Evolutionary conservation across 2,113 vertebrate genomes (phyloP).

Genomic region (Rhinolophus ferrumequinum): DNA sequence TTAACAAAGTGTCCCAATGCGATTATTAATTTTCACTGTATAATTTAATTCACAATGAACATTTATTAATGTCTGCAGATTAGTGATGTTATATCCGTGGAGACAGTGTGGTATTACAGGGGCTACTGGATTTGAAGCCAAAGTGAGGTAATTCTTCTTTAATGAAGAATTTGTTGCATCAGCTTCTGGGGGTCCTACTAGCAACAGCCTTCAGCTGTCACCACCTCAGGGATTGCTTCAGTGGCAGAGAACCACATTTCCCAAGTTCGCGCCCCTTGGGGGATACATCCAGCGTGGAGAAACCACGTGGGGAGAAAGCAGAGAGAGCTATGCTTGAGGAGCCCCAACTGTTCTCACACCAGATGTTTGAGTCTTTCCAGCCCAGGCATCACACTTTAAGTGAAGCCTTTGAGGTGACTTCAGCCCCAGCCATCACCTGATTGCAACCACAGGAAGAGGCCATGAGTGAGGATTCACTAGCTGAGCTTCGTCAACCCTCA

Average conservation of each 20-base stretch:
- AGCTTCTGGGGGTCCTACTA: neutral
- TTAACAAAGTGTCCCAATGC: neutral
- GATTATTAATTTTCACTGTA: neutral
- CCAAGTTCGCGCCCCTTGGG: neutral
- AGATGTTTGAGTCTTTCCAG: neutral
- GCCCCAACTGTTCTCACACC: neutral
- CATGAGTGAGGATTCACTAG: neutral
- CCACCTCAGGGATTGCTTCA: neutral
- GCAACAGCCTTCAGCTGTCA: neutral
- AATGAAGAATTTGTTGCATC: neutral
- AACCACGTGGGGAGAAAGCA: neutral
- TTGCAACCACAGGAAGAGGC: neutral
- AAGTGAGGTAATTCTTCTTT: neutral
- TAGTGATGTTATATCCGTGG: neutral
- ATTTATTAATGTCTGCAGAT: neutral
- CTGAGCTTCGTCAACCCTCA: neutral
- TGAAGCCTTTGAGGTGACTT: neutral
- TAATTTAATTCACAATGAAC: neutral
- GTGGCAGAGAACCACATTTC: neutral
- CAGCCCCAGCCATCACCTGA: neutral
- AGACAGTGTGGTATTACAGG: neutral
- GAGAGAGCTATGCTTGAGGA: neutral
- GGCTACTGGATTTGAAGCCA: neutral
- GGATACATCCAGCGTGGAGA: neutral
- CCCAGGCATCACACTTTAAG: neutral